These are phyloP conservation scores for Ferrisia virgata DNA, from an alignment of 2,888 invertebrate species.

Conservation along the genomic window DNA sequence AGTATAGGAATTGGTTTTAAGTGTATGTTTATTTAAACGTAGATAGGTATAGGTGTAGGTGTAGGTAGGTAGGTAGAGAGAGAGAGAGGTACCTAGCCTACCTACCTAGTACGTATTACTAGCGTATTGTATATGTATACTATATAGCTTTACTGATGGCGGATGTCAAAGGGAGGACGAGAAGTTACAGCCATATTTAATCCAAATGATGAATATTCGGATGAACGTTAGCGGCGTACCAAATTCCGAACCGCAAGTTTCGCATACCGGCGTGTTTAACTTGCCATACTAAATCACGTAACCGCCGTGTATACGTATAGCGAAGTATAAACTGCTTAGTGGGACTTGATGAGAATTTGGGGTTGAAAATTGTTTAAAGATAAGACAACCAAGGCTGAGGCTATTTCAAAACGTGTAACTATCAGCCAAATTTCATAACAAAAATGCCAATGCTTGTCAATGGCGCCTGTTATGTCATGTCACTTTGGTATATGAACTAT, in stretches of 20 bases:
- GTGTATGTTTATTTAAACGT: slow-evolving; percentile 1
- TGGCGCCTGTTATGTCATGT: neutral
- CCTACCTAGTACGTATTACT: too few species aligned
- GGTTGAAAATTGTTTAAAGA: slow-evolving; percentile 26
- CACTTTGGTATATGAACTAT: neutral
- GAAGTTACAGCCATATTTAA: slow-evolving; percentile 19
- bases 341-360: slow-evolving; percentile 15
- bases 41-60: neutral
- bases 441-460: neutral
- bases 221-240: slow-evolving; percentile 15
- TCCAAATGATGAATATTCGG: slow-evolving; percentile 12
- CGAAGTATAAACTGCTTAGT: slow-evolving; percentile 9
- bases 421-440: slow-evolving; percentile 17
- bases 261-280: slow-evolving; percentile 10
- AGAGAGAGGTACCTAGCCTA: too few species aligned
- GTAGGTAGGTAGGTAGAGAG: too few species aligned
- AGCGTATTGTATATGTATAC: too few species aligned
- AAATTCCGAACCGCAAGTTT: slow-evolving; percentile 25
- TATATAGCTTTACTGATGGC: neutral
- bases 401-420: slow-evolving; percentile 4
- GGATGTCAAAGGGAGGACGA: neutral
- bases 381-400: neutral
- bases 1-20: neutral
- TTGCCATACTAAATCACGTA: slow-evolving; percentile 21
- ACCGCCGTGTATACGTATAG: neutral